These are phyloP conservation scores for Cephus sareptanus DNA, from an alignment of 2,888 invertebrate species.

Conservation along the genomic window DNA sequence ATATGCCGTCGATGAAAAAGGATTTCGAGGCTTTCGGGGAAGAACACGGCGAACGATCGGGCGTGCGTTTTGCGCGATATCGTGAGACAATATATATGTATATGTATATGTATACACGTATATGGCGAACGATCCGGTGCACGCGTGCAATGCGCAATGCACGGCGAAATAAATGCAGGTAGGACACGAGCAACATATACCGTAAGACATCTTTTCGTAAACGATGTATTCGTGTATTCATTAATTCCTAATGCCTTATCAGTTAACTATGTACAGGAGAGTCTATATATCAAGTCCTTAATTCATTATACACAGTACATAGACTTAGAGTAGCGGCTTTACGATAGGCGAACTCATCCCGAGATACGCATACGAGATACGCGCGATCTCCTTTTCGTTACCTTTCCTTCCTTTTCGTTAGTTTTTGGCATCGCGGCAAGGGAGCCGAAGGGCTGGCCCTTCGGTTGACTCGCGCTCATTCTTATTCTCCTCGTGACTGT, in stretches of 20 bases:
- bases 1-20: background rate
- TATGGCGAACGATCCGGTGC: background rate
- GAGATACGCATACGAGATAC: conserved; percentile 16
- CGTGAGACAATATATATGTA: background rate
- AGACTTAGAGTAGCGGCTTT: conserved; percentile 59
- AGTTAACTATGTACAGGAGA: conserved; percentile 61
- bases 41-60: background rate
- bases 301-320: conserved; percentile 64
- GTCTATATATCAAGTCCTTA: conserved; percentile 63
- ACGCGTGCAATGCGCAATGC: background rate
- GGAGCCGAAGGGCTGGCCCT: too few relatives aligned
- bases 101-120: background rate
- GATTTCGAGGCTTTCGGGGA: background rate
- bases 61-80: background rate
- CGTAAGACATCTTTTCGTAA: conserved; percentile 41
- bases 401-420: background rate
- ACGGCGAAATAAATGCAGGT: conserved; percentile 47
- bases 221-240: conserved; percentile 44
- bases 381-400: background rate
- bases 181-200: conserved; percentile 42
- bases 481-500: conserved; percentile 29
- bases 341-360: conserved; percentile 49
- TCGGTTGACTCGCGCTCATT: too few relatives aligned
- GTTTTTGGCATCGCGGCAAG: too few relatives aligned
- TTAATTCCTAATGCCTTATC: conserved; percentile 63